Base-by-base conservation (phyloP, 2,797 vertebrate species). In the Enteromius trimaculatus region DNA sequence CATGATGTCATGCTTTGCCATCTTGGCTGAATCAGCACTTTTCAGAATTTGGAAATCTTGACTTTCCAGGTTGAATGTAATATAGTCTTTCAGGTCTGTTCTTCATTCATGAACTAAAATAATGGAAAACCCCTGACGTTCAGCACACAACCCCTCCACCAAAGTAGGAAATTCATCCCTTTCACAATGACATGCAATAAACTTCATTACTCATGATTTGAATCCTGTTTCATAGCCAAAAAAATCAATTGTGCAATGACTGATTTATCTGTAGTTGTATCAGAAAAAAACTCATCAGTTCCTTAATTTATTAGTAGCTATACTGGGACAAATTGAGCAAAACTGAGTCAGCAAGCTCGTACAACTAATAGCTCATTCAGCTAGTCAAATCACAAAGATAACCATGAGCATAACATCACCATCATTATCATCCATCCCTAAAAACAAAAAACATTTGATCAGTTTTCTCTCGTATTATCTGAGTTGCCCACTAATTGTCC, bases 171-270 rank as follows among this genome's bases (percentile, higher is more conserved):
- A 75, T 53, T 47, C 74, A 42, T 55, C 26, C n/a, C 34, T 87
- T 84, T 82, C 84, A 71, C 75, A 87, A 84, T 78, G 19, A 19
- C 2, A 13, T 31, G 65, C 69, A 84, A 16, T 19, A 74, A 69
- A 76, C 39, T 62, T 65, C 34, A 53, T 34, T 62, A 31, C 37
- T 21, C 39, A 60, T 14, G 47, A 14, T 5, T 13, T 44, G 42
- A 62, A 34, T 13, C 16, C 16, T 17, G 49, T 44, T 29, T 71
- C 79, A 31, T 1, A 9, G 65, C 19, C 13, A 34, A 3, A 34
- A 49, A 49, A 3, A 8, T 2, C 55, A 9, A 80, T 55, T 49
- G 31, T 13, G 19, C 1, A 69, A 26, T 34, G 2, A 8, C 4
- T 55, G 71, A 75, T 75, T 55, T 29, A 55, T 55, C 29, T 65